Percentiles rank a stretch among this genome's conserved stretches.
phyloP scores from a whole-genome alignment of 2,113 vertebrate genomes.

The Micronycteris hirsuta region DNA sequence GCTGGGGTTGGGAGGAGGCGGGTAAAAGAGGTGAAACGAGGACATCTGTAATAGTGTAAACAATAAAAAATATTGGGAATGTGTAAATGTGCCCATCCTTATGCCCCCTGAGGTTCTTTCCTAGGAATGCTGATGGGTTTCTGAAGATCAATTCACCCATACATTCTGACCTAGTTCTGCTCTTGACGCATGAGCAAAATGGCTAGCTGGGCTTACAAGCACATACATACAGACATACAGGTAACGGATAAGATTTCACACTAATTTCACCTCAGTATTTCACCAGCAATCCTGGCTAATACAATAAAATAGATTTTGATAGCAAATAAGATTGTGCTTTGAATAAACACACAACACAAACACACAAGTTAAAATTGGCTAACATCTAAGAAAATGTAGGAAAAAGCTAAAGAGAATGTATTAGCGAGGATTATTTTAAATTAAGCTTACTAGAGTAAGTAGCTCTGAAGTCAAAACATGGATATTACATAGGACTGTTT shows the following conservation, averaged over 20 bases:
- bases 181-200: background rate
- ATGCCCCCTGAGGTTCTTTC: background rate
- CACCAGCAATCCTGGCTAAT: background rate
- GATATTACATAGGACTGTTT: slow-evolving; percentile 66
- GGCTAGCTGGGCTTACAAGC: background rate
- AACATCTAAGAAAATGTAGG: background rate
- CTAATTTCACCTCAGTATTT: background rate
- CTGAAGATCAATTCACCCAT: background rate
- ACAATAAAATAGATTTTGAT: background rate
- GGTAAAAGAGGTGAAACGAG: too few species aligned
- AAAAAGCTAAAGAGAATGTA: slow-evolving; percentile 28
- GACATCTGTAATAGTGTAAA: too few species aligned
- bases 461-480: slow-evolving; percentile 68
- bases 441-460: slow-evolving; percentile 43
- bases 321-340: background rate
- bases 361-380: background rate
- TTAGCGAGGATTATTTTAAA: slow-evolving; percentile 57
- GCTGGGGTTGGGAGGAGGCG: too few species aligned
- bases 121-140: background rate
- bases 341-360: background rate
- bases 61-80: background rate
- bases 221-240: background rate
- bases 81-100: background rate
- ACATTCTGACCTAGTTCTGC: background rate
- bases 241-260: background rate